Evolutionary conservation across 2,888 invertebrate species (phyloP).

Genomic region (Morpho deidamia): DNA sequence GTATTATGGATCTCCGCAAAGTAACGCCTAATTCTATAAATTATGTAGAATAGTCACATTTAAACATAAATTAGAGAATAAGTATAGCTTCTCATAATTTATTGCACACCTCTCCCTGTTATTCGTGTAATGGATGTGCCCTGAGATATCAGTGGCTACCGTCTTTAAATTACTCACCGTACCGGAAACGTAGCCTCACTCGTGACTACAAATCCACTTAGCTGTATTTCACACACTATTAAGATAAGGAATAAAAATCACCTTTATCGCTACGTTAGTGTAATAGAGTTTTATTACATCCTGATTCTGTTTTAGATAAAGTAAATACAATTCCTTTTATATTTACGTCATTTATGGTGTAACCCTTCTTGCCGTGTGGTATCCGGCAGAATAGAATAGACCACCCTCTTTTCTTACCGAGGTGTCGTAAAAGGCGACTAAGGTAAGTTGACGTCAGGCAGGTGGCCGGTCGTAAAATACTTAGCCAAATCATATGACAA

Average conservation of each 20-base stretch:
- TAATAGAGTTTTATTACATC: slow-evolving; percentile 64
- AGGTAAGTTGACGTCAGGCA: too few relatives aligned
- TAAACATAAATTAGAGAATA: slow-evolving; percentile 64
- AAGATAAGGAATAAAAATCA: slow-evolving; percentile 31
- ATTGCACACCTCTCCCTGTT: slow-evolving; percentile 58
- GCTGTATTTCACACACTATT: slow-evolving; percentile 54
- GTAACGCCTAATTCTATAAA: too few relatives aligned
- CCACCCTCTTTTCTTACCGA: too few relatives aligned
- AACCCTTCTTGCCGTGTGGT: too few relatives aligned
- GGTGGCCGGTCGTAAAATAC: too few relatives aligned
- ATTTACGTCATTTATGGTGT: too few relatives aligned
- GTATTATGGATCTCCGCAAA: too few relatives aligned
- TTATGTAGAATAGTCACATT: slow-evolving; percentile 35
- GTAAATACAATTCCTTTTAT: too few relatives aligned
- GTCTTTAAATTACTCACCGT: slow-evolving; percentile 71
- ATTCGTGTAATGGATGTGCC: slow-evolving; percentile 65
- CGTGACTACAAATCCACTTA: slow-evolving; percentile 65
- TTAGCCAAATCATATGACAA: too few relatives aligned
- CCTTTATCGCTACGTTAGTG: slow-evolving; percentile 27
- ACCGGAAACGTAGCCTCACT: slow-evolving; percentile 61
- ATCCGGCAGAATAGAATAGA: too few relatives aligned
- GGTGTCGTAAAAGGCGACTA: too few relatives aligned
- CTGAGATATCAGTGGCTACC: slow-evolving; percentile 63
- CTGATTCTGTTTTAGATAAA: slow-evolving; percentile 24
- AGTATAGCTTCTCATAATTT: slow-evolving; percentile 68